phyloP scores from a whole-genome alignment of 2,113 vertebrate species.

The Myodes glareolus region DNA sequence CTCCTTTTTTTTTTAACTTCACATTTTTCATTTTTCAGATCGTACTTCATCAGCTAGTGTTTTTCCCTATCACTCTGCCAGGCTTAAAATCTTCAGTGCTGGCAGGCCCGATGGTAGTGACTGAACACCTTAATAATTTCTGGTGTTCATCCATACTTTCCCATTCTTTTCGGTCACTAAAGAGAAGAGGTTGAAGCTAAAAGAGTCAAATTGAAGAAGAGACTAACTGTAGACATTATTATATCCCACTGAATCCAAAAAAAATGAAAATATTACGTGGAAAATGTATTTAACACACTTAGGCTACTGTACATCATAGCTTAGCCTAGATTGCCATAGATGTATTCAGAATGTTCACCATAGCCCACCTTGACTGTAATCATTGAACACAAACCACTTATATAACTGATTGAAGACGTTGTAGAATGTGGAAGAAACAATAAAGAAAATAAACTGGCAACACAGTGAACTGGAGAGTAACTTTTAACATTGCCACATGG shows the following conservation, averaged over 20 bases:
- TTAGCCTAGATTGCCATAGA: not conserved
- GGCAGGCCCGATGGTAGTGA: not conserved
- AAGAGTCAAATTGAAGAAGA: not conserved
- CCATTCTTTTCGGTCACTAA: not conserved
- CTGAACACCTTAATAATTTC: not conserved
- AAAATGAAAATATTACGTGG: not conserved
- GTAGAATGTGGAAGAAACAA: not conserved
- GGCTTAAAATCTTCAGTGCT: not conserved
- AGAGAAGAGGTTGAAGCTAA: not conserved
- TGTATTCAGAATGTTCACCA: not conserved
- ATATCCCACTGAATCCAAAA: not conserved
- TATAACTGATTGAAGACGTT: not conserved
- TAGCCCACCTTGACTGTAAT: not conserved
- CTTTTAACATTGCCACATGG: not conserved
- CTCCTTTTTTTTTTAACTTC: not conserved
- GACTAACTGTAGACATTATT: not conserved
- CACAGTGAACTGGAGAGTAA: too few relatives aligned
- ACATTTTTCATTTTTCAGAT: constrained; percentile 42
- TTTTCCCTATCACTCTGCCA: not conserved
- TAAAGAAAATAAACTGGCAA: not conserved
- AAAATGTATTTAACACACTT: not conserved
- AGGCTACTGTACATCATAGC: not conserved
- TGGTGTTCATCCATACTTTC: not conserved
- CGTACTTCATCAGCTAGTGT: not conserved
- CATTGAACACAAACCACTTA: not conserved